A percentile compares a stretch with the other conserved stretches of the same genome.
Evolutionary conservation across 2,888 invertebrate species (phyloP).

Genomic region (Dryadula phaetusa): DNA sequence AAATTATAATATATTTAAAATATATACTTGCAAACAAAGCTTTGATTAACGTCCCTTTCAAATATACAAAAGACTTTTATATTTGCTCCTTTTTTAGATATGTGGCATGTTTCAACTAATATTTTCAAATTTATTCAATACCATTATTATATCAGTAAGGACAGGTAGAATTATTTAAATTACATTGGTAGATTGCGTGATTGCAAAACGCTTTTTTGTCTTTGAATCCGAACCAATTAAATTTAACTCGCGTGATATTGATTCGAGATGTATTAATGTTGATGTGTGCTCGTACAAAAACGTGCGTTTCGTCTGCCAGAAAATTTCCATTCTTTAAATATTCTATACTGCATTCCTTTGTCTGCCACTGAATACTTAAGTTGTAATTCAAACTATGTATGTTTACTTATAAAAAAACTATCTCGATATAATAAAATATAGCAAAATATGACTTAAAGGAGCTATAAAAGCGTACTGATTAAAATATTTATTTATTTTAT

Average conservation of each 20-base stretch:
- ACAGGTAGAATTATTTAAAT: slow-evolving; percentile 78
- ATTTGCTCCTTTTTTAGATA: background rate
- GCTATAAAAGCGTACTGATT: no score
- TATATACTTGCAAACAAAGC: no score
- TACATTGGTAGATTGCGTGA: slow-evolving; percentile 66
- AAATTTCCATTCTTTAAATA: slow-evolving; percentile 49
- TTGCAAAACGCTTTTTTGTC: slow-evolving; percentile 76
- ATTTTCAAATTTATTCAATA: slow-evolving; percentile 40
- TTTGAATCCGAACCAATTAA: slow-evolving; percentile 70
- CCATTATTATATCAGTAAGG: slow-evolving; percentile 66
- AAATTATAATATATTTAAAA: no score
- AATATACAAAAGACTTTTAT: no score
- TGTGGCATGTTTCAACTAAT: background rate
- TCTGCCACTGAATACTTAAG: background rate
- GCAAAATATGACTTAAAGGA: no score
- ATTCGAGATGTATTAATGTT: slow-evolving; percentile 51
- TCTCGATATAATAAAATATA: no score
- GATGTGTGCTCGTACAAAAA: slow-evolving; percentile 41
- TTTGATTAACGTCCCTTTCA: no score
- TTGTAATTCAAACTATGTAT: no score
- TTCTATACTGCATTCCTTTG: slow-evolving; percentile 26
- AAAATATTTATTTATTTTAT: no score
- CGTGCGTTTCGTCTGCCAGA: slow-evolving; percentile 48
- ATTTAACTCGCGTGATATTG: slow-evolving; percentile 74
- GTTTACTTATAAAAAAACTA: no score